Percentiles rank a stretch among this genome's conserved stretches.
Conservation (phyloP, 2,888 invertebrate species). For the Sicus ferrugineus region DNA sequence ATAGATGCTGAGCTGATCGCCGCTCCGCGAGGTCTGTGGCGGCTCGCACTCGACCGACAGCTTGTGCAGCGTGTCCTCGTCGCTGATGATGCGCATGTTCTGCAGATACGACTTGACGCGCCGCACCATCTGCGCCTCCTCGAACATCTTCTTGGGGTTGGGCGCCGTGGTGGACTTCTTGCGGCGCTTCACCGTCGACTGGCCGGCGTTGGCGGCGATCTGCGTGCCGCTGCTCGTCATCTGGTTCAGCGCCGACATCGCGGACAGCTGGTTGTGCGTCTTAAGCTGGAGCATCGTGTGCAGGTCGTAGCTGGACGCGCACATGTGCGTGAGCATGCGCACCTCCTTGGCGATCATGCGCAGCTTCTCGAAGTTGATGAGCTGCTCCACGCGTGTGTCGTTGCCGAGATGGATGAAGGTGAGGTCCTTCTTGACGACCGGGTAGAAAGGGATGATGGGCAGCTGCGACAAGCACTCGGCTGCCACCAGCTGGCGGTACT, state of each 20-base stretch:
- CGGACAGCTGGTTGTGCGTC: slow-evolving; percentile 81
- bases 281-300: slow-evolving; percentile 84
- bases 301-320: slow-evolving; percentile 91
- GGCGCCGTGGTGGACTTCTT: slow-evolving; percentile 90
- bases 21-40: slow-evolving; percentile 50
- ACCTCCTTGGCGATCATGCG: slow-evolving; percentile 99
- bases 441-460: slow-evolving; percentile 86
- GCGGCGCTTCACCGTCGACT: slow-evolving; percentile 87
- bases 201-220: slow-evolving; percentile 67
- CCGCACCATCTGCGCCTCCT: slow-evolving; percentile 98
- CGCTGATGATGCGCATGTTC: slow-evolving; percentile 84
- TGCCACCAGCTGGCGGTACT: slow-evolving; percentile 93
- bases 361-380: slow-evolving; percentile 97
- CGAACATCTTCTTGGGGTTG: slow-evolving; percentile 98
- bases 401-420: slow-evolving; percentile 98
- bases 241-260: slow-evolving; percentile 88
- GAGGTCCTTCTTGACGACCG: slow-evolving; percentile 92
- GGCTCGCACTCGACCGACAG: slow-evolving; percentile 91
- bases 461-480: slow-evolving; percentile 84
- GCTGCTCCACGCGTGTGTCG: slow-evolving; percentile 82
- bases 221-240: slow-evolving; percentile 63
- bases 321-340: slow-evolving; percentile 89
- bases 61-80: slow-evolving; percentile 88
- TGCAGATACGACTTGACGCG: slow-evolving; percentile 95
- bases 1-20: slow-evolving; percentile 67